phyloP scores from a whole-genome alignment of 2,888 invertebrate genomes.

The Chloroclysta siterata region DNA sequence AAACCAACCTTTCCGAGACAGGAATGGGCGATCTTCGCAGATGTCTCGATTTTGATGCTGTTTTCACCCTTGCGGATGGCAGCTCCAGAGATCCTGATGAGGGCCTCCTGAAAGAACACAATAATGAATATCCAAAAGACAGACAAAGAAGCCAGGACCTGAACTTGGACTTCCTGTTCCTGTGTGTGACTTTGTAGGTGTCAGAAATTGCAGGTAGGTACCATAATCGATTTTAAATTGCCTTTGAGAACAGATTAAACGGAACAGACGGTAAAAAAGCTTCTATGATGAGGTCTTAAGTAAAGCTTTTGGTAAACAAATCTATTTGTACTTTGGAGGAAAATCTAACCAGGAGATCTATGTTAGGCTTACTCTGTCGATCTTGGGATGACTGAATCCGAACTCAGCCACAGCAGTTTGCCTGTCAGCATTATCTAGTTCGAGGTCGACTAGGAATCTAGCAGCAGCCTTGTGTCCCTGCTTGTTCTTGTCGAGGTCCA shows the following conservation, averaged over 20 bases:
- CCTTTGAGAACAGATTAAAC: too few relatives aligned
- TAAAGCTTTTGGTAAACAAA: too few relatives aligned
- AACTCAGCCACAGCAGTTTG: slow-evolving; percentile 82
- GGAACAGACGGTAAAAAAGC: too few relatives aligned
- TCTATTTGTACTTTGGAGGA: too few relatives aligned
- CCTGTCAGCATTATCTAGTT: slow-evolving; percentile 71
- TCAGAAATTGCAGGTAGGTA: too few relatives aligned
- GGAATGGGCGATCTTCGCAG: slow-evolving; percentile 63
- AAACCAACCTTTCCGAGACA: slow-evolving; percentile 67
- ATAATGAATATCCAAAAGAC: background rate
- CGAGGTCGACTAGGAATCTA: slow-evolving; percentile 81
- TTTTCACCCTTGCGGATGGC: slow-evolving; percentile 59
- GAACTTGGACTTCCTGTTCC: too few relatives aligned
- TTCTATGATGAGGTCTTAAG: too few relatives aligned
- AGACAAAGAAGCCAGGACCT: background rate
- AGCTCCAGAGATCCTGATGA: slow-evolving; percentile 60
- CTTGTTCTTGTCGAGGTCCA: slow-evolving; percentile 90
- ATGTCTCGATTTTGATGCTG: slow-evolving; percentile 64
- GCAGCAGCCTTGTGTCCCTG: slow-evolving; percentile 88
- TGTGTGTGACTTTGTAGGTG: too few relatives aligned
- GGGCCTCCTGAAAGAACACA: slow-evolving; percentile 60
- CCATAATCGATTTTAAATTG: too few relatives aligned
- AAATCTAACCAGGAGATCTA: background rate
- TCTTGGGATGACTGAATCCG: slow-evolving; percentile 88
- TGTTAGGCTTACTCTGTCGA: slow-evolving; percentile 79